Percentiles rank a stretch among this genome's conserved stretches.
Evolutionary conservation across 1,140 invertebrate genomes (phyloP).

Genomic region (Drosophila truncata): DNA sequence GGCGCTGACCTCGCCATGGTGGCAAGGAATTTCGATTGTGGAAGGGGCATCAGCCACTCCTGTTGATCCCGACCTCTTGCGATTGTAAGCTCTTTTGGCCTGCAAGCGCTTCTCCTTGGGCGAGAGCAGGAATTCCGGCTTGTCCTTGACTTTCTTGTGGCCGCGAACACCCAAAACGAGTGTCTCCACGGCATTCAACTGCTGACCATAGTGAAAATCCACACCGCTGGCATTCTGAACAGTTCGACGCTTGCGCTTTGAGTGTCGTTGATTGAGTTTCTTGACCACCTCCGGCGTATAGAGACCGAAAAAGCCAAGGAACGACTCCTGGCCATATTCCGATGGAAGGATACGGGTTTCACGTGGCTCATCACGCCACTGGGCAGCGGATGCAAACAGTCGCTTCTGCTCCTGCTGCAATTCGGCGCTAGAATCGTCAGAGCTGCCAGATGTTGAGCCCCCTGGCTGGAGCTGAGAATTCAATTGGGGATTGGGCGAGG

Average conservation of each 20-base stretch:
- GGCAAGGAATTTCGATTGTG: not conserved
- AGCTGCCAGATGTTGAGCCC: slow-evolving; percentile 43
- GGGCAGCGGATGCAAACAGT: slow-evolving; percentile 54
- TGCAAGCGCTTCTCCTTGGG: slow-evolving; percentile 73
- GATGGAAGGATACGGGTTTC: slow-evolving; percentile 59
- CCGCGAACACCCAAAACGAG: slow-evolving; percentile 52
- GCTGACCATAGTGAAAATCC: slow-evolving; percentile 83
- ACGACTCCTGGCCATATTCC: slow-evolving; percentile 78
- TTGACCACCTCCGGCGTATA: slow-evolving; percentile 70
- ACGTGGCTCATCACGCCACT: slow-evolving; percentile 66
- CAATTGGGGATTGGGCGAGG: slow-evolving; percentile 7
- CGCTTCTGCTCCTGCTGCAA: slow-evolving; percentile 65
- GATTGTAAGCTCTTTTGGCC: slow-evolving; percentile 55
- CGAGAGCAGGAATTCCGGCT: slow-evolving; percentile 68
- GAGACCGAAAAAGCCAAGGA: slow-evolving; percentile 72
- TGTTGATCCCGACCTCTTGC: slow-evolving; percentile 39
- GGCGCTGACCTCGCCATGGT: slow-evolving; percentile 10
- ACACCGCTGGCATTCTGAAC: slow-evolving; percentile 77
- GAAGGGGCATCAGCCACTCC: not conserved
- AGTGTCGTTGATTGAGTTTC: slow-evolving; percentile 76
- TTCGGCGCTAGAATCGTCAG: slow-evolving; percentile 70
- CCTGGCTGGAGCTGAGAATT: not conserved
- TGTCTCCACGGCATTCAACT: slow-evolving; percentile 63
- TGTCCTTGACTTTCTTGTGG: slow-evolving; percentile 67
- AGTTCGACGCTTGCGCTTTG: slow-evolving; percentile 80